Conservation (phyloP, 2,797 vertebrate genomes). For the Capromys pilorides region DNA sequence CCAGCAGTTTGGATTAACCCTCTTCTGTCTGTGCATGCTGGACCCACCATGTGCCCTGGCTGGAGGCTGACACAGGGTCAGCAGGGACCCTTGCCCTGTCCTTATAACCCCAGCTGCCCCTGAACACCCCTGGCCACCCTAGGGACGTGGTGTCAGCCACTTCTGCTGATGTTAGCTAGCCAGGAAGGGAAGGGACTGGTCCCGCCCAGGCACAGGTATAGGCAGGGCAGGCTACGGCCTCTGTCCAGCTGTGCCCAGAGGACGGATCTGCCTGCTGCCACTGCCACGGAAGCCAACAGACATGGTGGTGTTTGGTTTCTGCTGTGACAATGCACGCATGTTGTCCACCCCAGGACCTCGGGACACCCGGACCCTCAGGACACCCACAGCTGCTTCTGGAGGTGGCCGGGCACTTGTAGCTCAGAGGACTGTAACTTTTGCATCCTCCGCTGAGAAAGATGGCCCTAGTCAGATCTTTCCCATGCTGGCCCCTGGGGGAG, state of each 20-base stretch:
- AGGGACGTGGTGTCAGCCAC: neutral
- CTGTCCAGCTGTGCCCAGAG: neutral
- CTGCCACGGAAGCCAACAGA: too few species aligned
- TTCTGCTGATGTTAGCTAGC: neutral
- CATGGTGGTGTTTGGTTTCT: too few species aligned
- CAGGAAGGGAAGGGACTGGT: neutral
- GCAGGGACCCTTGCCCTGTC: neutral
- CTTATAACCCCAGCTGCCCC: neutral
- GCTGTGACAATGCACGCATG: too few species aligned
- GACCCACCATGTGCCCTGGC: neutral
- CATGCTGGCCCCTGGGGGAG: conserved; percentile 24
- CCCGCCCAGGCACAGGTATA: neutral
- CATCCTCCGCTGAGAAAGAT: neutral
- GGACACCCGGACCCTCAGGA: too few species aligned
- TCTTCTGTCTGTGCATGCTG: neutral
- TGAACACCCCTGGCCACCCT: neutral
- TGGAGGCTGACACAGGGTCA: neutral
- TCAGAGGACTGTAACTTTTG: neutral
- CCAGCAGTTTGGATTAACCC: conserved; percentile 63
- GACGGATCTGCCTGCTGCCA: neutral
- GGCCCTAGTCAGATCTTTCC: neutral
- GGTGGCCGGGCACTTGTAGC: too few species aligned
- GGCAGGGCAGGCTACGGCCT: neutral
- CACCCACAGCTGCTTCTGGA: neutral
- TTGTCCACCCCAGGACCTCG: too few species aligned